Evolutionary conservation across 2,797 vertebrate species (phyloP).

Genomic region (Lepilemur septentrionalis): DNA sequence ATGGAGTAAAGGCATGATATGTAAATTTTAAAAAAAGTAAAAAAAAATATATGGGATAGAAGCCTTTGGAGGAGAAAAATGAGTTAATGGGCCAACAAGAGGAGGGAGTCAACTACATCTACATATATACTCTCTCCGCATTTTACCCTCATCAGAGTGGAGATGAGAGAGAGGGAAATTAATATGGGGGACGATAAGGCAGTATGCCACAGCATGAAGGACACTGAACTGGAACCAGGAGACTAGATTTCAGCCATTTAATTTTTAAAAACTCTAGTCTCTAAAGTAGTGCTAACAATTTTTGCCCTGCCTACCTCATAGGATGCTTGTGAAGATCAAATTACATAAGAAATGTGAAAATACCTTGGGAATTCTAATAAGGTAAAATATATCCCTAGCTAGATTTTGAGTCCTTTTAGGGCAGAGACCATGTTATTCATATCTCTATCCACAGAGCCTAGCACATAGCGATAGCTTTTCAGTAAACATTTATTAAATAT

Average conservation of each 20-base stretch:
- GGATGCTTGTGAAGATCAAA: neutral
- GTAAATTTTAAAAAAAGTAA: too few species aligned
- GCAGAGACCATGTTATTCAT: neutral
- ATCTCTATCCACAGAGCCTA: neutral
- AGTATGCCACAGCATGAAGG: neutral
- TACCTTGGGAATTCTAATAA: conserved; percentile 43
- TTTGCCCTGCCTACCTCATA: neutral
- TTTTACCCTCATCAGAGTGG: neutral
- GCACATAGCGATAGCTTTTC: neutral
- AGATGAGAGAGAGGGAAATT: neutral
- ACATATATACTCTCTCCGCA: neutral
- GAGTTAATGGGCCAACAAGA: neutral
- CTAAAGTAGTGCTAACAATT: conserved; percentile 26
- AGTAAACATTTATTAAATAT: neutral
- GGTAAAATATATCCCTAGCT: conserved; percentile 11
- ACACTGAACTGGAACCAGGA: neutral
- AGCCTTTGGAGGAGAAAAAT: neutral
- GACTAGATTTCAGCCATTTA: neutral
- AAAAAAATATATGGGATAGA: neutral
- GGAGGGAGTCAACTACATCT: neutral
- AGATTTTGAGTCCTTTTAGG: neutral
- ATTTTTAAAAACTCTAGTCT: neutral
- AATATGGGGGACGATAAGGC: neutral
- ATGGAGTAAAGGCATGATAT: too few species aligned
- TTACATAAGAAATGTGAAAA: conserved; percentile 22